phyloP scores from a whole-genome alignment of 1,140 invertebrate genomes.

The Uloborus diversus region DNA sequence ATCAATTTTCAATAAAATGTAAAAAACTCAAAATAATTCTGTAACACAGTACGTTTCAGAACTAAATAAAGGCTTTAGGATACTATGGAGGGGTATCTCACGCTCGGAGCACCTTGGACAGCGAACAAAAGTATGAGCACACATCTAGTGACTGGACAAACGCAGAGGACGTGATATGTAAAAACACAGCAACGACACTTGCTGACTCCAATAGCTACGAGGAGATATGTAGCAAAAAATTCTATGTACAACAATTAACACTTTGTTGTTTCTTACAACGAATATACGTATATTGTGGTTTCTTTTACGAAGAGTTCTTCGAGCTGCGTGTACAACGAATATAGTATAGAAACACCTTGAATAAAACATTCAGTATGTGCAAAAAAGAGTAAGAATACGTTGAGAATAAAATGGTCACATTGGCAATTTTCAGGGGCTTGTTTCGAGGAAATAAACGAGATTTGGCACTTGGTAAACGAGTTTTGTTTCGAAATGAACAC shows the following conservation, averaged over 20 bases:
- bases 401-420: no score
- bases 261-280: conserved; percentile 10
- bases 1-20: no score
- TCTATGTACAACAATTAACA: conserved; percentile 41
- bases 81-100: neutral
- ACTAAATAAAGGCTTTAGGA: neutral
- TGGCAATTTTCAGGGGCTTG: no score
- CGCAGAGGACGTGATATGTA: conserved; percentile 50
- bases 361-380: conserved; percentile 15
- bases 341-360: neutral
- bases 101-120: conserved; percentile 36
- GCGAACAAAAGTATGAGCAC: conserved; percentile 34
- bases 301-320: neutral
- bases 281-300: conserved; percentile 52
- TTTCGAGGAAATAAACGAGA: no score
- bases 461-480: no score
- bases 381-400: no score
- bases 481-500: no score
- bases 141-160: conserved; percentile 47
- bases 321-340: conserved; percentile 7
- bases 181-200: conserved; percentile 50
- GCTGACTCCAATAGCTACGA: conserved; percentile 32
- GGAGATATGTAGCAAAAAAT: conserved; percentile 26
- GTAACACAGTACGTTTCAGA: no score
- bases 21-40: no score